Base-by-base conservation (phyloP, 2,113 vertebrate genomes). In the Bubo scandiacus region DNA sequence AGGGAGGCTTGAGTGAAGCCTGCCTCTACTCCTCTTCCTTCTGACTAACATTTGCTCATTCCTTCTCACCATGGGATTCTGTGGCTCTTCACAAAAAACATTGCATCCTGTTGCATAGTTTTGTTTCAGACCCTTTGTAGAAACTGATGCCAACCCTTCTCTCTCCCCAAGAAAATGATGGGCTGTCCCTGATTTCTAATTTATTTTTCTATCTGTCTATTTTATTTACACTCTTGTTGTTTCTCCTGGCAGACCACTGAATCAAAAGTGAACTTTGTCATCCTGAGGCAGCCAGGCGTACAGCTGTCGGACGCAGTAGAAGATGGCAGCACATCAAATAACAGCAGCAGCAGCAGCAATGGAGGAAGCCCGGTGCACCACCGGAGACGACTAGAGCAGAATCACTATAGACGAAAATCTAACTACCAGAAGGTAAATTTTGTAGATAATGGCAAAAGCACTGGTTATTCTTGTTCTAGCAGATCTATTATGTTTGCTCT, bases 241-340 rank as follows among this genome's bases (percentile, higher is more conserved):
- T 79, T 73, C 72, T 95, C 49, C 80, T 80, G 81, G 42, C 92
- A 99, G 99, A 98, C 90, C 81, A 99, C 99, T 29, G 99, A 99
- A 92, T 98, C 98, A 55, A 98, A 98, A 42, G 99, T 99, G 84
- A 99, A 99, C 97, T 99, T 99, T 91, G 98, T 99, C 68, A 98
- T 99, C 72, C 97, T 99, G 98, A 98, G 99, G 89, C 97, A 97
- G 72, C 58, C 93, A 6, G 98, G 94, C 1, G 7, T 86, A 5
- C 96, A 96, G 88, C 72, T 96, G 15, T 59, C 81, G 0, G 97
- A 99, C 25, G 18, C 92, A 6, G 92, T 54, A 62, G 99, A 99
- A 74, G 99, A 99, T 12, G 96, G 96, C 68, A 98, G 97, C 80
- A 96, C 95, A 30, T 97, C 96, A 9, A 97, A 89, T 29, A 96